These are phyloP conservation scores for Zaprionus taronus DNA, from an alignment of 1,140 invertebrate species.

Conservation along the genomic window DNA sequence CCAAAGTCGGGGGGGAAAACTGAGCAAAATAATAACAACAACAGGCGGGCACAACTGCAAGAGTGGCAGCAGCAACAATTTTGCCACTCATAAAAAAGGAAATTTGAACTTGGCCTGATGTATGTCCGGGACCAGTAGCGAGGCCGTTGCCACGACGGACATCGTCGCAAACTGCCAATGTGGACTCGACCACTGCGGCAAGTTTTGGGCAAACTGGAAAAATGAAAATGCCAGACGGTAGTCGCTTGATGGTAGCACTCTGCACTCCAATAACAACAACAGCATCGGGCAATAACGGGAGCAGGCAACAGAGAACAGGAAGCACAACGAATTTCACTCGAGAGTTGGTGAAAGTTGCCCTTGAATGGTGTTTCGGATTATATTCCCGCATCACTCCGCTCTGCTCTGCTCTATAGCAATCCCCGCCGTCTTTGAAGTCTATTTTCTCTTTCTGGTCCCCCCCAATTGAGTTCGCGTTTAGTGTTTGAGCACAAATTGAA, in stretches of 20 bases:
- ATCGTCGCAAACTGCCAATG: constrained; percentile 64
- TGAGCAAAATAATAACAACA: constrained; percentile 45
- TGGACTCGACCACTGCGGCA: constrained; percentile 73
- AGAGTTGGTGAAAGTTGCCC: constrained; percentile 78
- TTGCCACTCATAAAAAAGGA: constrained; percentile 65
- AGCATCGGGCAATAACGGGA: neutral
- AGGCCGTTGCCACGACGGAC: constrained; percentile 33
- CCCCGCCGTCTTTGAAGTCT: constrained; percentile 17
- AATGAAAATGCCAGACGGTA: constrained; percentile 76
- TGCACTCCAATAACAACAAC: constrained; percentile 23
- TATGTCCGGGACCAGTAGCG: constrained; percentile 59
- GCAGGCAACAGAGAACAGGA: constrained; percentile 11
- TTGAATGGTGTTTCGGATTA: constrained; percentile 81
- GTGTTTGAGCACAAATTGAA: constrained; percentile 72
- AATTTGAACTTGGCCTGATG: constrained; percentile 81
- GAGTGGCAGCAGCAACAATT: constrained; percentile 43
- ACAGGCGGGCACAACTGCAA: constrained; percentile 23
- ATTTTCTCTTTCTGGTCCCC: constrained; percentile 32
- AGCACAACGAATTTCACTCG: constrained; percentile 48
- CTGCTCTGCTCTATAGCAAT: neutral
- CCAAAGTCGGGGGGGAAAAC: constrained; percentile 7
- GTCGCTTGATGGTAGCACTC: constrained; percentile 13
- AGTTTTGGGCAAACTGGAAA: constrained; percentile 48
- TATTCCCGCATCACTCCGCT: constrained; percentile 32
- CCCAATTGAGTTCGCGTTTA: constrained; percentile 64